phyloP scores from a whole-genome alignment of 2,113 vertebrate genomes.

The Apeltes quadracus region DNA sequence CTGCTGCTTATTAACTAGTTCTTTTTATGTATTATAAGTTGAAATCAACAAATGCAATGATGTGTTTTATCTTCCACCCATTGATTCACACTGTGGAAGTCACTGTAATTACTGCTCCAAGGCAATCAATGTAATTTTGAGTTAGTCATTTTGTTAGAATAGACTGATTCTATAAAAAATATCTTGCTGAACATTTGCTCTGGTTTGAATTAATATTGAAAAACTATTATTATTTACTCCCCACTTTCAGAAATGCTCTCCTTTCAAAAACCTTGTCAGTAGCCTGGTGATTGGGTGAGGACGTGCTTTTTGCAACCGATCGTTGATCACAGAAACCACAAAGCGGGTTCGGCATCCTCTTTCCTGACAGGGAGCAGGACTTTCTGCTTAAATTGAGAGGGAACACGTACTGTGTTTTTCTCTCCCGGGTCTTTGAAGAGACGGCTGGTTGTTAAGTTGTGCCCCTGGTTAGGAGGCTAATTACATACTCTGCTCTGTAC shows the following conservation, averaged over 20 bases:
- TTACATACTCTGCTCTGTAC: slow-evolving; percentile 60
- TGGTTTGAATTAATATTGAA: slow-evolving; percentile 8
- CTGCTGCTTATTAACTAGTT: neutral
- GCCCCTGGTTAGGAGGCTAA: slow-evolving; percentile 59
- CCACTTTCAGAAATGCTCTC: neutral
- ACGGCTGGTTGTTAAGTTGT: slow-evolving; percentile 38
- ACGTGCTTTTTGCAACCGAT: neutral
- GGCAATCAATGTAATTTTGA: slow-evolving; percentile 5
- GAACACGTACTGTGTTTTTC: slow-evolving; percentile 21
- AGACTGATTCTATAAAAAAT: slow-evolving; percentile 6
- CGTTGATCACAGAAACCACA: neutral
- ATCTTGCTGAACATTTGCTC: slow-evolving; percentile 4
- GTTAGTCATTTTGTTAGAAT: neutral
- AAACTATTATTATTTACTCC: neutral
- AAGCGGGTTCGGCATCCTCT: slow-evolving; percentile 2
- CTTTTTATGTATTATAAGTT: neutral
- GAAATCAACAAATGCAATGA: neutral
- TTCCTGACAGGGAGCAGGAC: slow-evolving; percentile 17
- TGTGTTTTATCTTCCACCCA: neutral
- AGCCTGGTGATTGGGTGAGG: neutral
- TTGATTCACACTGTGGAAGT: neutral
- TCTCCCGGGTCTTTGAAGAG: slow-evolving; percentile 48
- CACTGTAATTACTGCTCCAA: neutral
- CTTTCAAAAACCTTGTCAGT: neutral
- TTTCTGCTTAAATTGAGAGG: slow-evolving; percentile 17